Evolutionary conservation across 2,888 invertebrate genomes (phyloP).

Genomic region (Conops quadrifasciatus): DNA sequence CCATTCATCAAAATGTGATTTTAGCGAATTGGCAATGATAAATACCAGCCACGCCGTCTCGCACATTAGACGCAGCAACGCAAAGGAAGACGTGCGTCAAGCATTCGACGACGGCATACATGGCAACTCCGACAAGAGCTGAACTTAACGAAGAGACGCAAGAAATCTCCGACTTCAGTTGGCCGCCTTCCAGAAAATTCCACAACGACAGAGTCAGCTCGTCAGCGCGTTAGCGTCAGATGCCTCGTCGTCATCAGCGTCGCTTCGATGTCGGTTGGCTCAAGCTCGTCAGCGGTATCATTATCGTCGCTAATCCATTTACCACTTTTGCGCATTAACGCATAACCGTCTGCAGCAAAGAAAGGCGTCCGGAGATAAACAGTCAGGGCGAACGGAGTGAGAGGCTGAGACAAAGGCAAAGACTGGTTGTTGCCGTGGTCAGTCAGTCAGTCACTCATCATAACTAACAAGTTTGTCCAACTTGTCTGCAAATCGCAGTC

Average conservation of each 20-base stretch:
- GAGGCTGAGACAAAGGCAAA: neutral
- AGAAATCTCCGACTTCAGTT: too few relatives aligned
- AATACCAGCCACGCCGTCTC: constrained; percentile 37
- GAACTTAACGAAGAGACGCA: too few relatives aligned
- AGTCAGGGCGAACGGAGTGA: neutral
- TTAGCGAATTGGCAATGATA: constrained; percentile 38
- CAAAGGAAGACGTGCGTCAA: neutral
- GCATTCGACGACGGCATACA: constrained; percentile 5
- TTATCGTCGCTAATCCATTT: constrained; percentile 40
- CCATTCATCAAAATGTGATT: constrained; percentile 31
- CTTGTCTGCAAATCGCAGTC: constrained; percentile 43
- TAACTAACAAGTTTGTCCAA: constrained; percentile 45
- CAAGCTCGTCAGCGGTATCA: constrained; percentile 21
- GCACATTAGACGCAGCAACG: constrained; percentile 32
- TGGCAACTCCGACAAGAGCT: too few relatives aligned
- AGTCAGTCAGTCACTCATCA: constrained; percentile 39
- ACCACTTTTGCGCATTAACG: constrained; percentile 45
- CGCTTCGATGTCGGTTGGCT: neutral
- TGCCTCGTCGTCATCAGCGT: neutral
- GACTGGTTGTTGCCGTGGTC: too few relatives aligned
- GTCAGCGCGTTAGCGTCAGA: constrained; percentile 2
- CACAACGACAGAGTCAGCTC: too few relatives aligned
- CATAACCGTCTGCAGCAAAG: constrained; percentile 31
- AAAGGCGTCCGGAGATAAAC: neutral
- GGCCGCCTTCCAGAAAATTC: too few relatives aligned